A percentile compares a stretch with the other conserved stretches of the same genome.
Evolutionary conservation across 2,797 vertebrate genomes (phyloP).

Genomic region (Melanotaenia parkinsoni): DNA sequence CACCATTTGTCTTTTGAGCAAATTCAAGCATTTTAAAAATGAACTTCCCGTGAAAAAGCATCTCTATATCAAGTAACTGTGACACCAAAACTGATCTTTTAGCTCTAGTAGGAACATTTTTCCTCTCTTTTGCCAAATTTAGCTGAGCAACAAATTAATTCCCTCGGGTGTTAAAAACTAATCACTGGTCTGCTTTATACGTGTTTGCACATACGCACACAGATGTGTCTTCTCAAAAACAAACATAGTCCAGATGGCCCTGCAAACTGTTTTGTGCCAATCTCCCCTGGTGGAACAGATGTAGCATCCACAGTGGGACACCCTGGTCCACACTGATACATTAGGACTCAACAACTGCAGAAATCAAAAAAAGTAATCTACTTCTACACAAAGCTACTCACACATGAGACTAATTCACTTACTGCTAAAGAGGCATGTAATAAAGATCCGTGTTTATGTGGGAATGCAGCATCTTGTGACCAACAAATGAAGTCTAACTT

Average conservation of each 20-base stretch:
- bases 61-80: neutral
- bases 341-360: conserved; percentile 29
- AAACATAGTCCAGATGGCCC: conserved; percentile 69
- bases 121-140: conserved; percentile 31
- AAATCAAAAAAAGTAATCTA: conserved; percentile 29
- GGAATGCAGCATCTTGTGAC: conserved; percentile 25
- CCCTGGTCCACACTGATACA: neutral
- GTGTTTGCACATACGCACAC: conserved; percentile 50
- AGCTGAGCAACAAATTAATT: conserved; percentile 40
- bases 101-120: conserved; percentile 4
- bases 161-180: conserved; percentile 51
- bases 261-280: conserved; percentile 62
- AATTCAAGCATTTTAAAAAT: neutral
- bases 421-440: conserved; percentile 15
- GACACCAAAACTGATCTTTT: neutral
- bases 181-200: conserved; percentile 31
- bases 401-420: conserved; percentile 26
- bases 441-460: neutral
- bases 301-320: conserved; percentile 43
- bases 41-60: conserved; percentile 3
- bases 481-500: conserved; percentile 12
- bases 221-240: conserved; percentile 52
- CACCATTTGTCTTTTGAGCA: neutral
- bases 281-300: conserved; percentile 62
- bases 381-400: conserved; percentile 20